These are phyloP conservation scores for Phengaris alcon DNA, from an alignment of 2,888 invertebrate species.

Conservation along the genomic window DNA sequence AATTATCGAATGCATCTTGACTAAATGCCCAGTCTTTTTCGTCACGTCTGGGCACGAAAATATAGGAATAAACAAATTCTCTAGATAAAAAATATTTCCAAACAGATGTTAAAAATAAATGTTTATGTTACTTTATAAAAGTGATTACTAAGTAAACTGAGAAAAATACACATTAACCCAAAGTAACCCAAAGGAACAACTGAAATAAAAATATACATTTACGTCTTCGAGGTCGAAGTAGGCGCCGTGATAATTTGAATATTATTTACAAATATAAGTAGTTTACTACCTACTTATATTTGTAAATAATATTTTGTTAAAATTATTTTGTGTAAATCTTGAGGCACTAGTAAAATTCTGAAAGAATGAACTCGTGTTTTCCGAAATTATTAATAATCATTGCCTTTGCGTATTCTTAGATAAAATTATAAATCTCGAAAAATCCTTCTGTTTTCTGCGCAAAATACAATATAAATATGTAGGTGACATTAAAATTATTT, in stretches of 20 bases:
- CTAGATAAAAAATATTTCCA: neutral
- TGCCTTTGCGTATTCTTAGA: no score
- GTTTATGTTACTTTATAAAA: slow-evolving; percentile 5
- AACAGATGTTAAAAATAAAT: slow-evolving; percentile 1
- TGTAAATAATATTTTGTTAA: no score
- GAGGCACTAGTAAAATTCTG: no score
- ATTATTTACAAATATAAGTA: neutral
- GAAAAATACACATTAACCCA: slow-evolving; percentile 5
- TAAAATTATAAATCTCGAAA: no score
- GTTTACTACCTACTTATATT: no score
- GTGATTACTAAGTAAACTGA: neutral
- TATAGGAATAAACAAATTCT: neutral
- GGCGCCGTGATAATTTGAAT: neutral
- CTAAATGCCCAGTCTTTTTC: no score
- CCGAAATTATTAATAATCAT: neutral
- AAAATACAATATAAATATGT: neutral
- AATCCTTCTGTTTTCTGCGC: no score
- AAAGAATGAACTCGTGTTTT: no score
- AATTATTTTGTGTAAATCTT: neutral
- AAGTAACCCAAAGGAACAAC: slow-evolving; percentile 7
- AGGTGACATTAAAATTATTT: neutral
- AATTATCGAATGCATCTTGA: neutral
- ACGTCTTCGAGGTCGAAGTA: neutral
- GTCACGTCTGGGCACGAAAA: no score
- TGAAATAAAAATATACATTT: neutral